These are phyloP conservation scores for Lepus townsendii DNA, from an alignment of 2,797 vertebrate genomes.

Conservation along the genomic window DNA sequence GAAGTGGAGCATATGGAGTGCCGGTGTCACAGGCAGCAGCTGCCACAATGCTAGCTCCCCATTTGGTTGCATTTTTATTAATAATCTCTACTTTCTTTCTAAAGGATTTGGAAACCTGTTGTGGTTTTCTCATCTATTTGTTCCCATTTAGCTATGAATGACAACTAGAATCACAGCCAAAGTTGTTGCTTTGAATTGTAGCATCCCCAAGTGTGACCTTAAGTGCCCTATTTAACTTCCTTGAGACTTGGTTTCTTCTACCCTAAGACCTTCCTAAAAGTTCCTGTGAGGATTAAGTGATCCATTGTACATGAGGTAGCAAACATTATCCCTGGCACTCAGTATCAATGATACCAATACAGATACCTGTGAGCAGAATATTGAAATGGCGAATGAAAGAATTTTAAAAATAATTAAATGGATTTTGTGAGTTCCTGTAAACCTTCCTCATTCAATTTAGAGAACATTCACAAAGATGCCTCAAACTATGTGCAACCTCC, in stretches of 20 bases:
- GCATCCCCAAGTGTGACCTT: background rate
- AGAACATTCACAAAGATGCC: background rate
- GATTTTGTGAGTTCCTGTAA: background rate
- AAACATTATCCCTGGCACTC: background rate
- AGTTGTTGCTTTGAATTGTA: background rate
- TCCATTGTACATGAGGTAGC: background rate
- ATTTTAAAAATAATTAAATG: background rate
- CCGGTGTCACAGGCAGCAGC: no score
- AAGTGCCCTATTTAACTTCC: background rate
- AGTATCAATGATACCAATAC: background rate
- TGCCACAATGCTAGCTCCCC: no score
- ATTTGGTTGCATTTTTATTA: constrained; percentile 17
- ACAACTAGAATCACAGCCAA: background rate
- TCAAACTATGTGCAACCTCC: background rate
- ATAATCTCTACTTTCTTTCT: constrained; percentile 18
- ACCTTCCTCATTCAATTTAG: constrained; percentile 6
- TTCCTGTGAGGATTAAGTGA: background rate
- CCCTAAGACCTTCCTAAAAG: background rate
- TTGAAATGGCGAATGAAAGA: background rate
- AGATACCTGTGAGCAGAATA: background rate
- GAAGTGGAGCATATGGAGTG: no score
- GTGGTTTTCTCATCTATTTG: background rate
- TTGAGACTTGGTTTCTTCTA: background rate
- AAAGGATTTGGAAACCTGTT: constrained; percentile 16
- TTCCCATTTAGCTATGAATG: background rate